These are phyloP conservation scores for Semaprochilodus insignis DNA, from an alignment of 2,797 vertebrate genomes.

Conservation along the genomic window DNA sequence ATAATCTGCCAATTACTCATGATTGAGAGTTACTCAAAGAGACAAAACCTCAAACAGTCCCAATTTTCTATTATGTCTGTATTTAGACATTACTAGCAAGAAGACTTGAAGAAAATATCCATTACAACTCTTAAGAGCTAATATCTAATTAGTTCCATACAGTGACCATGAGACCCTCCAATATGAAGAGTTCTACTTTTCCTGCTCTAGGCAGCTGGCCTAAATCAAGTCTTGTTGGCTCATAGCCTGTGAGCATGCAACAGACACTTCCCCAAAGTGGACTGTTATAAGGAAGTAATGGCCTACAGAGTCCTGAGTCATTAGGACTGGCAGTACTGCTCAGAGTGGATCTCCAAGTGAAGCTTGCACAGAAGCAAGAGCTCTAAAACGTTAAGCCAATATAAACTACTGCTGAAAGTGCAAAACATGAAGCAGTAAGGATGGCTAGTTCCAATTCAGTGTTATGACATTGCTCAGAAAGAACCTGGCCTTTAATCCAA, in stretches of 20 bases:
- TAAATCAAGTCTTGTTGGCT: constrained; percentile 37
- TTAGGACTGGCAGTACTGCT: constrained; percentile 8
- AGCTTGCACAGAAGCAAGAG: neutral
- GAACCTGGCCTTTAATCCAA: neutral
- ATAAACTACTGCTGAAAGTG: neutral
- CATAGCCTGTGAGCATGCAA: constrained; percentile 2
- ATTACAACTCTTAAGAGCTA: neutral
- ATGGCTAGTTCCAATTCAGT: neutral
- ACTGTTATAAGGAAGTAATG: constrained; percentile 33
- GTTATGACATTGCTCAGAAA: neutral
- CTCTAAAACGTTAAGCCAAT: neutral
- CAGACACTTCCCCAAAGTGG: constrained; percentile 31
- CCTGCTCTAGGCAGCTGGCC: constrained; percentile 14
- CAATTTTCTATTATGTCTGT: neutral
- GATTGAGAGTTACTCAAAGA: neutral
- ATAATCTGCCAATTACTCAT: neutral
- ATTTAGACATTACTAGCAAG: neutral
- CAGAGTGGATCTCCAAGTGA: constrained; percentile 19
- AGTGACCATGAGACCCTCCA: neutral
- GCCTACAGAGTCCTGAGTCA: constrained; percentile 17
- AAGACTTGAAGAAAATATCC: neutral
- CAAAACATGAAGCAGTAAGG: neutral
- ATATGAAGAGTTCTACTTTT: constrained; percentile 37
- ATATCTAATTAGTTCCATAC: constrained; percentile 7
- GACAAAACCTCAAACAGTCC: neutral